Evolutionary conservation across 2,888 invertebrate species (phyloP), one percentile per base, ranked within the genome.

Genomic region (Pyrrhia umbra): DNA sequence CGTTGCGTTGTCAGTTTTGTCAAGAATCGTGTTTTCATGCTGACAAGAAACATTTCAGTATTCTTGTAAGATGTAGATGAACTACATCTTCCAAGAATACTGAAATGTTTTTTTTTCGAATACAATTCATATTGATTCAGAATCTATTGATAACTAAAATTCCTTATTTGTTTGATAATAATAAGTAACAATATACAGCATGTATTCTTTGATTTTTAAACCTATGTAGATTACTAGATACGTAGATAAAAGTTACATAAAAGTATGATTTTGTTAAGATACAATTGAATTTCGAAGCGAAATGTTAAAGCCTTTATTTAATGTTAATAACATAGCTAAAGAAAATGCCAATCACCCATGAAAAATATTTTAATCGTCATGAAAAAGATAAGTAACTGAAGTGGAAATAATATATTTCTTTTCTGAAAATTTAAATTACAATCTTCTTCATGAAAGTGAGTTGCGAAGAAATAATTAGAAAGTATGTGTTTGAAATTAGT

Each of bases 311-410:
- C 42, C 30, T 18, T 15, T 40, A 34, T 6, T 30, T 25, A 34
- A 15, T 40, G 39, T 68, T 67, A 47, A 55, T 39, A 16, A 55
- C 6, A 20, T 10, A 52, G 62, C 56, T 55, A 46, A 45, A 40
- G 34, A 40, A 67, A 37, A 45, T 52, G 40, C 71, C 71, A 75
- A 56, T 49, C 63, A 75, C 71, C 71, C 27, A 40, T 75, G 69
- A 51, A 37, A 20, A 18, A 37, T 42, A 57, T 39, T 23, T 50
- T 25, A 10, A 42, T 40, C 15, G 13, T 20, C 2, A 67, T 67
- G 68, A 59, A 54, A 74, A 73, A 69, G 52, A 39, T 13, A 27
- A 9, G 9, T 34, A 49, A 47, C 2, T 16, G 23, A 47, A 18
- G 2, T n/a, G 2, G 27, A 13, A 13, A 6, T 9, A 15, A 43